phyloP scores from a whole-genome alignment of 2,888 invertebrate species.

The Phalera bucephala region DNA sequence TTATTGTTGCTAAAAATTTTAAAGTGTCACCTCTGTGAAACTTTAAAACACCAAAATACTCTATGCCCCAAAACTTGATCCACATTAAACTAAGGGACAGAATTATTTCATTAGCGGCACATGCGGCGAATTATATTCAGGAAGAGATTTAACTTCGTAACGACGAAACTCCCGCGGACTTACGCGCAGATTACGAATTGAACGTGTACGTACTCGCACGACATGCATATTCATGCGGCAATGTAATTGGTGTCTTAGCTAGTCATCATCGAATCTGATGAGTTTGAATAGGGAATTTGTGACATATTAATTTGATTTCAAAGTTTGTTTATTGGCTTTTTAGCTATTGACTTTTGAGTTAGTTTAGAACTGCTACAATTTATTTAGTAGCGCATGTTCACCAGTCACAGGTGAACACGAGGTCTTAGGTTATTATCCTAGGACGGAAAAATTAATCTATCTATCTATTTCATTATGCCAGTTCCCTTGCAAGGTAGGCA shows the following conservation, averaged over 20 bases:
- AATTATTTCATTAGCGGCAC: constrained; percentile 51
- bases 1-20: too few relatives aligned
- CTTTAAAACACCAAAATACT: not conserved
- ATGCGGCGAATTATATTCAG: constrained; percentile 46
- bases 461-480: too few relatives aligned
- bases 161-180: constrained; percentile 30
- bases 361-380: too few relatives aligned
- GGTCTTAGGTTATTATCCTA: too few relatives aligned
- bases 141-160: constrained; percentile 44
- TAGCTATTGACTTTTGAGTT: too few relatives aligned
- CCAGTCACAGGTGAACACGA: too few relatives aligned
- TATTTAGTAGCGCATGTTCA: too few relatives aligned
- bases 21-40: too few relatives aligned
- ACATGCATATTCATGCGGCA: constrained; percentile 50
- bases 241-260: constrained; percentile 43
- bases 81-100: constrained; percentile 33
- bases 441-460: too few relatives aligned
- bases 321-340: too few relatives aligned
- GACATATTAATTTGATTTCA: not conserved
- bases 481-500: too few relatives aligned
- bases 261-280: constrained; percentile 45
- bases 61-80: constrained; percentile 35
- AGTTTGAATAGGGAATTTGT: constrained; percentile 27
- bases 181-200: constrained; percentile 40
- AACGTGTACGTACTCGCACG: constrained; percentile 20